Evolutionary conservation across 2,113 vertebrate species (phyloP), one percentile per base, ranked within the genome.

Genomic region (Talpa occidentalis): DNA sequence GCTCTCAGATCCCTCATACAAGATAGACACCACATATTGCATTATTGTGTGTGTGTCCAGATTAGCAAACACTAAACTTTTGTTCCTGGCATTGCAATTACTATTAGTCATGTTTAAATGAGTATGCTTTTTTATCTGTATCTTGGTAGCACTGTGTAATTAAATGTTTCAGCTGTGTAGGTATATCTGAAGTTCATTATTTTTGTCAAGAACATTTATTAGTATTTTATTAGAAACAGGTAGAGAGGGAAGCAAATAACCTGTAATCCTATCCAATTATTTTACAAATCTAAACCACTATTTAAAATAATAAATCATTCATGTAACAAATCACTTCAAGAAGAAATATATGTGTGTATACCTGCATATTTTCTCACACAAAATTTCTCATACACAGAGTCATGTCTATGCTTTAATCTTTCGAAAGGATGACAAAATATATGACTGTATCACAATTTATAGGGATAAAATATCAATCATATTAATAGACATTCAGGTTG

Each of bases 241-340:
- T 70, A 69, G 88, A 69, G 32, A 92, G 11, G 52, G 64, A 94
- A 85, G 79, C 32, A 85, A 85, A 26, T 52, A 69, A 77, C 42
- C 37, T 76, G 6, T 86, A 91, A 94, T 93, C 11, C n/a, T 67
- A 9, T 76, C 49, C 7, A 80, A 12, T 94, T 96, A 54, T 79
- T 93, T 80, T 81, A 12, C 59, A 93, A 79, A 40, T 64, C 78
- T 40, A 74, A 64, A 80, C 49, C 17, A 56, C 62, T 66, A 60
- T 77, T 88, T 93, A 92, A 92, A 91, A 88, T 81, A 69, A 17
- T 64, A 80, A 79, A 73, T 32, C 26, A 81, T 9, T 89, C 42
- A 26, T 30, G 3, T 74, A 54, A 56, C 19, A 56, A 56, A 22
- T 22, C 26, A 37, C 35, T 86, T 93, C 24, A 93, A 83, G 56